phyloP scores from a whole-genome alignment of 2,113 vertebrate genomes.

The Syrmaticus mikado region DNA sequence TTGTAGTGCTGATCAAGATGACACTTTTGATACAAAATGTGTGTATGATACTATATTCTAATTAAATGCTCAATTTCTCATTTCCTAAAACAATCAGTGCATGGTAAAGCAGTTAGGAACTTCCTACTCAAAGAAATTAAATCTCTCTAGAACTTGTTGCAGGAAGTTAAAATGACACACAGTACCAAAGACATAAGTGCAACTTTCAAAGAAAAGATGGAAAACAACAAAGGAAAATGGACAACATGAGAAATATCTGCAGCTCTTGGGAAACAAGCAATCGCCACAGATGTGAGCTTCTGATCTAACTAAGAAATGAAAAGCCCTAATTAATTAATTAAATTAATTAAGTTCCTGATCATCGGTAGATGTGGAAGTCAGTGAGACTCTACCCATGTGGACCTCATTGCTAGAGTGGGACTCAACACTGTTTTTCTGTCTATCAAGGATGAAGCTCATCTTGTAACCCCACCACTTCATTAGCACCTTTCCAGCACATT shows the following conservation, averaged over 20 bases:
- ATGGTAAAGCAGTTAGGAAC: neutral
- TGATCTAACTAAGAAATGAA: neutral
- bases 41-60: neutral
- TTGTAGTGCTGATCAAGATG: neutral
- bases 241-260: neutral
- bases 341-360: neutral
- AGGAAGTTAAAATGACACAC: neutral
- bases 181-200: neutral
- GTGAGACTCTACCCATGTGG: neutral
- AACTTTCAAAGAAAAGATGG: neutral
- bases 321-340: conserved; percentile 40
- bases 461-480: conserved; percentile 80
- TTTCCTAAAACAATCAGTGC: neutral
- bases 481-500: conserved; percentile 75
- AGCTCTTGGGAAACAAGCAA: neutral
- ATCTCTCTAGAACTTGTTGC: neutral
- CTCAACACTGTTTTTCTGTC: conserved; percentile 16
- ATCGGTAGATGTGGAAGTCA: neutral
- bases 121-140: neutral
- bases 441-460: conserved; percentile 24
- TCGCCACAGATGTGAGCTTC: neutral
- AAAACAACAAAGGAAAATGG: neutral
- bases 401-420: neutral
- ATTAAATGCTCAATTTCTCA: neutral
- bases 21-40: neutral